A percentile compares a stretch with the other conserved stretches of the same genome.
phyloP scores from a whole-genome alignment of 1,140 invertebrate species.

The Drosophila miranda region DNA sequence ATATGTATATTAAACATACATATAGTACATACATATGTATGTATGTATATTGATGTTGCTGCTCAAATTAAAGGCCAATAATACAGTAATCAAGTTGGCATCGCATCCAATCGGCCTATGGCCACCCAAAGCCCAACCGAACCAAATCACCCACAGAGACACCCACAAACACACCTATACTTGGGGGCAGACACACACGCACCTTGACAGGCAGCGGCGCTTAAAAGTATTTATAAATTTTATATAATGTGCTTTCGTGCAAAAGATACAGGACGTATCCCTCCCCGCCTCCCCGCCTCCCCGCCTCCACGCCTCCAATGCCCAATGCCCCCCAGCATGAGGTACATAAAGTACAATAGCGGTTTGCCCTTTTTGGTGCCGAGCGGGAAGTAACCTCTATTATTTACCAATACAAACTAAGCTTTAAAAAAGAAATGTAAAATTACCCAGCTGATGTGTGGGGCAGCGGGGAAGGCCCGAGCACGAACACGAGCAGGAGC shows the following conservation, averaged over 20 bases:
- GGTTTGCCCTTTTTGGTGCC: conserved; percentile 66
- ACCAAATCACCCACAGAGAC: conserved; percentile 16
- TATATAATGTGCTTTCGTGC: conserved; percentile 67
- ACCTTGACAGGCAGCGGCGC: conserved; percentile 60
- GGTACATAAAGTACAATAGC: conserved; percentile 69
- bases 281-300: conserved; percentile 6
- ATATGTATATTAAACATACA: background rate
- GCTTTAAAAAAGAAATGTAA: conserved; percentile 70
- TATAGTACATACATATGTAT: background rate
- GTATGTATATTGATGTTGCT: conserved; percentile 41
- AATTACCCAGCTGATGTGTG: conserved; percentile 44
- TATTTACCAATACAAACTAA: conserved; percentile 75
- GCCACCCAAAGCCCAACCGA: conserved; percentile 38
- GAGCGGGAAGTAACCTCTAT: conserved; percentile 54
- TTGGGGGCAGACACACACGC: conserved; percentile 16
- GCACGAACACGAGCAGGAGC: background rate
- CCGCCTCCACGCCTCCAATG: conserved; percentile 1
- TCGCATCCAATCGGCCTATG: conserved; percentile 45
- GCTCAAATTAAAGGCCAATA: conserved; percentile 79
- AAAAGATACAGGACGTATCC: conserved; percentile 10
- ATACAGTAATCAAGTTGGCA: conserved; percentile 74
- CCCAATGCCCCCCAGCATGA: background rate
- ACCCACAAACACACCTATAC: background rate
- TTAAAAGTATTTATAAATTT: conserved; percentile 78
- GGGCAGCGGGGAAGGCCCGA: background rate